phyloP scores from a whole-genome alignment of 2,888 invertebrate species.

The Sinelater perroti region DNA sequence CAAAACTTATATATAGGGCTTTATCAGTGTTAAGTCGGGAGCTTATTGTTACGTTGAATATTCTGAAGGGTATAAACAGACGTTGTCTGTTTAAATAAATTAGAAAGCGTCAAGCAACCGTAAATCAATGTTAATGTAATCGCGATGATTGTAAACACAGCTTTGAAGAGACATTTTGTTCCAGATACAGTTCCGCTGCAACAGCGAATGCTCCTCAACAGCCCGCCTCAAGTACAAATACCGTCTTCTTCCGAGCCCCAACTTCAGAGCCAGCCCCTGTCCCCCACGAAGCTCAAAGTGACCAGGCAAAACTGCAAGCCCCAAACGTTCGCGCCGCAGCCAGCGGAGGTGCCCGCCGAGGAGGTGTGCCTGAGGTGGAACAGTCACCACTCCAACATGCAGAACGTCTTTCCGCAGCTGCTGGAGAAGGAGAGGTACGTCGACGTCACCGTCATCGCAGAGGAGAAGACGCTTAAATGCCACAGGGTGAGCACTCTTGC shows the following conservation, averaged over 20 bases:
- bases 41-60: too few species aligned
- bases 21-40: too few species aligned
- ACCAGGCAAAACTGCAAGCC: constrained; percentile 47
- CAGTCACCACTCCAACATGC: constrained; percentile 66
- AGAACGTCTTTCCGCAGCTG: constrained; percentile 63
- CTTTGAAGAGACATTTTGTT: too few species aligned
- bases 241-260: constrained; percentile 11
- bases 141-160: too few species aligned
- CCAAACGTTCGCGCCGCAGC: constrained; percentile 19
- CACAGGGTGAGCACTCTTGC: constrained; percentile 58
- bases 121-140: too few species aligned
- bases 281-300: constrained; percentile 56
- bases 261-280: constrained; percentile 53
- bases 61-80: too few species aligned
- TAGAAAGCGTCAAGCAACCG: too few species aligned
- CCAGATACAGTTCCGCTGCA: constrained; percentile 54
- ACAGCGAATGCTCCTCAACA: constrained; percentile 42
- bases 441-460: constrained; percentile 66
- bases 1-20: too few species aligned
- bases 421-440: constrained; percentile 64
- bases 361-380: constrained; percentile 66
- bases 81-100: too few species aligned
- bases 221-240: constrained; percentile 23
- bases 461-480: constrained; percentile 64
- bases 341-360: constrained; percentile 40